Percentiles rank a stretch among this genome's conserved stretches.
Evolutionary conservation across 1,140 invertebrate genomes (phyloP).

Genomic region (Nephila pilipes): DNA sequence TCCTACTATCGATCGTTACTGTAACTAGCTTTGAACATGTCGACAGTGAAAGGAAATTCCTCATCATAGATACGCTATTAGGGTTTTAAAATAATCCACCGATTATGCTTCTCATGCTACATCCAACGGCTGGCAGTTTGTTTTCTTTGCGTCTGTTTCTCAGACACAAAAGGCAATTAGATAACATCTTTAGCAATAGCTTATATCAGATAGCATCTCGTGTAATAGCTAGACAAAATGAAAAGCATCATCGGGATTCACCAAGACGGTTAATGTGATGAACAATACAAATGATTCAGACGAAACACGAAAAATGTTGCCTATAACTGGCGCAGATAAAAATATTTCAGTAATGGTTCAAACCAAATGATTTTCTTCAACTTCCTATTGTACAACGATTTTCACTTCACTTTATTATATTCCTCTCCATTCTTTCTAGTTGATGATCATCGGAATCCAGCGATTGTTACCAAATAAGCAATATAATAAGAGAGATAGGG

Average conservation of each 20-base stretch:
- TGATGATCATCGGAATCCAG: background rate
- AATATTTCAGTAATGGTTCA: background rate
- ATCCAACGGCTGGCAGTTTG: background rate
- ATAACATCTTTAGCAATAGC: background rate
- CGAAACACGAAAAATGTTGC: background rate
- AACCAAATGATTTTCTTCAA: background rate
- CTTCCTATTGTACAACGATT: background rate
- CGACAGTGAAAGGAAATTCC: background rate
- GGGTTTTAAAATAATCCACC: conserved; percentile 22
- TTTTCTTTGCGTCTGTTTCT: background rate
- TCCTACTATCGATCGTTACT: conserved; percentile 22
- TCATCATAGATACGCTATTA: conserved; percentile 2
- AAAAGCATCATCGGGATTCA: background rate
- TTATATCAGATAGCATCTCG: background rate
- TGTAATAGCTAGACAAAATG: conserved; percentile 13
- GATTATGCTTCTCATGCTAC: background rate
- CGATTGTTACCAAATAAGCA: background rate
- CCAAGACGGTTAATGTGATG: background rate
- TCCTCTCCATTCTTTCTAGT: background rate
- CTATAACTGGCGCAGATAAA: background rate
- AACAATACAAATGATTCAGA: background rate
- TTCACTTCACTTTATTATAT: background rate
- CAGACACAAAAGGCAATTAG: background rate
- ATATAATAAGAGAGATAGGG: too few species aligned
- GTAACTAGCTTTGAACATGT: background rate